Percentiles rank a stretch among this genome's conserved stretches.
Conservation (phyloP, 2,888 invertebrate species). For the Drosophila silvestris region DNA sequence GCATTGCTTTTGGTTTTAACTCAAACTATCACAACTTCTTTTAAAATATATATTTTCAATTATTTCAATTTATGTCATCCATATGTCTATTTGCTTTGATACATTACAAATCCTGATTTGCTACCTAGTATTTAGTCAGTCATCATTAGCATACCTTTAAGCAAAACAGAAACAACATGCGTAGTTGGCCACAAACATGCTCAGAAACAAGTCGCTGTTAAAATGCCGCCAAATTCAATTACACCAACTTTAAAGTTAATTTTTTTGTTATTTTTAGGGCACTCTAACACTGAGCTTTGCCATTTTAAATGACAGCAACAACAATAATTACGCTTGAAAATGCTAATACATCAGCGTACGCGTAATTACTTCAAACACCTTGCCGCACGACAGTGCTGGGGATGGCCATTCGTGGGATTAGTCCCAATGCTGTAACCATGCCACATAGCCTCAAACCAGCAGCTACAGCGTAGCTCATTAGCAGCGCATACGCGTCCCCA, state of each 20-base stretch:
- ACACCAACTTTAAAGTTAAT: constrained; percentile 55
- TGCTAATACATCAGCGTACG: constrained; percentile 74
- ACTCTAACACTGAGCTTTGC: constrained; percentile 18
- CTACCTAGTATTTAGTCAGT: not conserved
- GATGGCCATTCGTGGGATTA: constrained; percentile 43
- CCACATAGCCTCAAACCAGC: constrained; percentile 49
- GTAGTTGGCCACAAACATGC: constrained; percentile 9
- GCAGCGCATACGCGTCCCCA: constrained; percentile 49
- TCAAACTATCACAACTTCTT: not conserved
- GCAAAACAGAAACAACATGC: not conserved
- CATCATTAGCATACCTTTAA: not conserved
- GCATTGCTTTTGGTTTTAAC: not conserved
- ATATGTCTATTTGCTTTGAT: not conserved
- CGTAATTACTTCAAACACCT: constrained; percentile 80
- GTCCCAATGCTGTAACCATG: constrained; percentile 59
- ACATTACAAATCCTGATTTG: not conserved
- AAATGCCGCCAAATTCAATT: constrained; percentile 68
- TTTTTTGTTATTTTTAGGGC: constrained; percentile 2
- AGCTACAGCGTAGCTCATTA: constrained; percentile 60
- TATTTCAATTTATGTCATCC: not conserved
- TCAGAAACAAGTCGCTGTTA: constrained; percentile 31
- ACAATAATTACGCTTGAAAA: constrained; percentile 73
- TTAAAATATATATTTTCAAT: not conserved
- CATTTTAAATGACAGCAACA: constrained; percentile 49
- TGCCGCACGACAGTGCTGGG: constrained; percentile 40